Conservation (phyloP, 2,888 invertebrate genomes). For the Tetragonisca angustula region DNA sequence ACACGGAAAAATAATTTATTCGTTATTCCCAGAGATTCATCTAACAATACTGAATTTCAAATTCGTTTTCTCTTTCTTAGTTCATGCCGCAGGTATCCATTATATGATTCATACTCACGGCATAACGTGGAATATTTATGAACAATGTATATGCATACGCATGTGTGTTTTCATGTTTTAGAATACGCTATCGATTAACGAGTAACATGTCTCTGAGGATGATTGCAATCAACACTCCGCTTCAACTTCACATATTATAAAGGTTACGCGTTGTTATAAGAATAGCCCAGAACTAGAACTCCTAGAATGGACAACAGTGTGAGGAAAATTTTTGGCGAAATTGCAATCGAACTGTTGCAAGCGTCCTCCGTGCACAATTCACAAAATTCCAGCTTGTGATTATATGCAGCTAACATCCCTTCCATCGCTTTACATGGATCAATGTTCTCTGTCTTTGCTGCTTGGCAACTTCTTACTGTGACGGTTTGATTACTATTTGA, state of each 20-base stretch:
- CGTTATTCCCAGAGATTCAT: not conserved
- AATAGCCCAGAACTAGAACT: slow-evolving; percentile 59
- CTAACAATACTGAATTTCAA: not conserved
- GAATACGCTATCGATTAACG: slow-evolving; percentile 35
- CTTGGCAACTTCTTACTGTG: slow-evolving; percentile 74
- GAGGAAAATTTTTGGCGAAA: slow-evolving; percentile 64
- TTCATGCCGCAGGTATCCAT: not conserved
- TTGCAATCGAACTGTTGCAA: slow-evolving; percentile 73
- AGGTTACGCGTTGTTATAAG: slow-evolving; percentile 74
- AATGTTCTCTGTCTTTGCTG: slow-evolving; percentile 72
- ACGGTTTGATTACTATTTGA: slow-evolving; percentile 39
- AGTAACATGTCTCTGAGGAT: slow-evolving; percentile 10
- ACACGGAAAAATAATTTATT: not conserved
- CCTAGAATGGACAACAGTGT: slow-evolving; percentile 66
- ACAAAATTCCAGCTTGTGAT: slow-evolving; percentile 63
- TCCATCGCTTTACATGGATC: slow-evolving; percentile 74
- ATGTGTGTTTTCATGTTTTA: slow-evolving; percentile 13
- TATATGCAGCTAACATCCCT: slow-evolving; percentile 45
- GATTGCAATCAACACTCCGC: slow-evolving; percentile 34
- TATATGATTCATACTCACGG: slow-evolving; percentile 9
- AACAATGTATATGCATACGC: slow-evolving; percentile 23
- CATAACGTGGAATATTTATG: slow-evolving; percentile 26
- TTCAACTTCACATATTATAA: not conserved
- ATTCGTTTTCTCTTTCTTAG: not conserved
- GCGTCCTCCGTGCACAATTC: slow-evolving; percentile 73